Conservation (phyloP, 53 echinoderm and acorn worm genomes). For the Zoroaster sp. region DNA sequence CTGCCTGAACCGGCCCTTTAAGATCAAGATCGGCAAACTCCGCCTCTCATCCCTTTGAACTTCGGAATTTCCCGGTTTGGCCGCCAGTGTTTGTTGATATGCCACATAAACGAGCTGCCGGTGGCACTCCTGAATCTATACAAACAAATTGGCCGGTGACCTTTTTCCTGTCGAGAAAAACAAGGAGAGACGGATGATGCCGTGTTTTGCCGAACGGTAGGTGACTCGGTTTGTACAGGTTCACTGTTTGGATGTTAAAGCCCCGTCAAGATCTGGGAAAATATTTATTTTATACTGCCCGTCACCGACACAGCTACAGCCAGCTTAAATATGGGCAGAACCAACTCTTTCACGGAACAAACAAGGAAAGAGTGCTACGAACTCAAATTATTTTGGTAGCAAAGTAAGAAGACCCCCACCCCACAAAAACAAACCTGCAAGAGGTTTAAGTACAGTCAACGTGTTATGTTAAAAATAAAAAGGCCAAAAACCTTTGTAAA, state of each 20-base stretch:
- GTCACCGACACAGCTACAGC: constrained; percentile 17
- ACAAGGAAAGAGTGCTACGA: constrained; percentile 7
- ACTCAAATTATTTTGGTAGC: background rate
- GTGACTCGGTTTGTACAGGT: background rate
- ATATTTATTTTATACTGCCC: constrained; percentile 42
- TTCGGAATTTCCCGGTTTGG: constrained; percentile 20
- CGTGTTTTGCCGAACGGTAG: background rate
- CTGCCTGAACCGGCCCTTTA: background rate
- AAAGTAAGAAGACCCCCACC: too few species aligned
- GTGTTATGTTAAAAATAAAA: too few species aligned
- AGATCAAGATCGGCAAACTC: background rate
- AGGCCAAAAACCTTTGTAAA: too few species aligned
- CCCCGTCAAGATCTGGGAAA: constrained; percentile 22
- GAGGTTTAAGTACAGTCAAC: too few species aligned
- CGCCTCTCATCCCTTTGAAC: constrained; percentile 44
- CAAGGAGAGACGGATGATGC: background rate
- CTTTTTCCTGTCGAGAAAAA: background rate
- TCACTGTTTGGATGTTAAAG: background rate
- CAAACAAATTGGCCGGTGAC: constrained; percentile 42
- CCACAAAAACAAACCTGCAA: too few species aligned
- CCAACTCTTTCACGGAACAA: background rate
- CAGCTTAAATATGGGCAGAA: background rate
- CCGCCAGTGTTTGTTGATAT: constrained; percentile 47
- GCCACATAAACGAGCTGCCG: constrained; percentile 26
- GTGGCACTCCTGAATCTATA: constrained; percentile 30